These are phyloP conservation scores for Polyodon spathula DNA, from an alignment of 2,113 vertebrate genomes.

Conservation along the genomic window DNA sequence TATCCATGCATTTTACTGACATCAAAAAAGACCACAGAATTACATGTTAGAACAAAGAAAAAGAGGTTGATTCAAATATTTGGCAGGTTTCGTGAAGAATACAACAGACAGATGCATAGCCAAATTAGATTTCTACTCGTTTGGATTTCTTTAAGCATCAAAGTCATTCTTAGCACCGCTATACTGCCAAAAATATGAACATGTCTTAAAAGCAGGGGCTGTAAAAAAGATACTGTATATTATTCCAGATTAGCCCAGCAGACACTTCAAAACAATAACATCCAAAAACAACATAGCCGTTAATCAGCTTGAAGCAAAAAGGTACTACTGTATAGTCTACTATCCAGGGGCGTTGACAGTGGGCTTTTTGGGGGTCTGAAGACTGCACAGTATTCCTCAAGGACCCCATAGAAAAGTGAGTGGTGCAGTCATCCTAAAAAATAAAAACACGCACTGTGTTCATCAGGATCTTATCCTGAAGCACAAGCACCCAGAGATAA, in stretches of 20 bases:
- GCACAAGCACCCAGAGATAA: no score
- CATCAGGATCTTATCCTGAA: no score
- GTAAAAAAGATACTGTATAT: slow-evolving; percentile 39
- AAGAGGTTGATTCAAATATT: slow-evolving; percentile 26
- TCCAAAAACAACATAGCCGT: slow-evolving; percentile 13
- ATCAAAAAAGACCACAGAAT: no score
- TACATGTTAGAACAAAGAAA: slow-evolving; percentile 9
- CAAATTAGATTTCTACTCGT: no score
- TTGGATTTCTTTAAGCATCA: no score
- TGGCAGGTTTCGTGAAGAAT: slow-evolving; percentile 25
- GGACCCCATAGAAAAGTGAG: slow-evolving; percentile 36
- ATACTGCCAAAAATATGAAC: slow-evolving; percentile 36
- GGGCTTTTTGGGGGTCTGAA: slow-evolving; percentile 35
- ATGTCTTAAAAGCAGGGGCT: no score
- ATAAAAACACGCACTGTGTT: slow-evolving; percentile 42
- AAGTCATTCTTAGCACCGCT: slow-evolving; percentile 39
- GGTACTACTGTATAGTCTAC: slow-evolving; percentile 49
- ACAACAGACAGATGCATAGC: no score
- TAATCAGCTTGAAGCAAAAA: slow-evolving; percentile 5
- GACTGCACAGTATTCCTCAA: slow-evolving; percentile 33
- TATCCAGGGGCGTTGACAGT: slow-evolving; percentile 46
- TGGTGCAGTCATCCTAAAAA: slow-evolving; percentile 42
- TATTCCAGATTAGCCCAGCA: slow-evolving; percentile 29
- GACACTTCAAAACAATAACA: slow-evolving; percentile 24
- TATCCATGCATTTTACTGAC: no score